Evolutionary conservation across 2,888 invertebrate genomes (phyloP), one percentile per base, ranked within the genome.

Genomic region (Mimachlamys varia): DNA sequence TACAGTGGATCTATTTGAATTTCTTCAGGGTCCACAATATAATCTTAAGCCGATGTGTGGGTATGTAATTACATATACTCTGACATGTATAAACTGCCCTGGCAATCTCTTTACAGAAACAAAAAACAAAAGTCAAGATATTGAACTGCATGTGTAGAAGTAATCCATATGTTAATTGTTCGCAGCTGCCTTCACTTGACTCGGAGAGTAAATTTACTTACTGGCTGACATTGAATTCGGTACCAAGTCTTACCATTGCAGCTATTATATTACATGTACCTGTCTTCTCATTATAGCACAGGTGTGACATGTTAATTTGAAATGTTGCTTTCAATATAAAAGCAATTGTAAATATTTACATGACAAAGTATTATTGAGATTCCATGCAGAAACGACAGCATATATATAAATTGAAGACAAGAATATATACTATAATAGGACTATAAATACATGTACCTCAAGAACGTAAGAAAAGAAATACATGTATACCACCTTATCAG

Each of bases 71-170:
- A 58, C 12, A 53, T 53, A 53, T 53, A 53, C 15, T 27, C n/a
- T 76, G 33, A 33, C 17, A 17, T 33, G n/a, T 62, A 62, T 62
- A 62, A 62, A n/a, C 62, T 7, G 22, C 62, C 62, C 62, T 17
- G 7, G 76, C 12, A 76, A 76, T 27, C 22, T 76, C 13, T 76
- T 76, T 76, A 13, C 76, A 76, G 10, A 27, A 33, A 27, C 27
- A 76, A 27, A 76, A 76, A 76, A 76, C 76, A 76, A 76, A 76
- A 76, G 76, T 76, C 76, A 76, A 76, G 76, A 76, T 76, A 76
- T 22, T 76, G 33, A 76, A 76, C 76, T 76, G 76, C 27, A 33
- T 76, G 33, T 76, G 76, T 33, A 33, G 76, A 76, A 27, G 76
- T 76, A 76, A 76, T 76, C 76, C 19, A 76, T 76, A 76, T 76